Percentiles rank a stretch among this genome's conserved stretches.
Conservation (phyloP, 2,797 vertebrate species). For the Anniella stebbinsi region DNA sequence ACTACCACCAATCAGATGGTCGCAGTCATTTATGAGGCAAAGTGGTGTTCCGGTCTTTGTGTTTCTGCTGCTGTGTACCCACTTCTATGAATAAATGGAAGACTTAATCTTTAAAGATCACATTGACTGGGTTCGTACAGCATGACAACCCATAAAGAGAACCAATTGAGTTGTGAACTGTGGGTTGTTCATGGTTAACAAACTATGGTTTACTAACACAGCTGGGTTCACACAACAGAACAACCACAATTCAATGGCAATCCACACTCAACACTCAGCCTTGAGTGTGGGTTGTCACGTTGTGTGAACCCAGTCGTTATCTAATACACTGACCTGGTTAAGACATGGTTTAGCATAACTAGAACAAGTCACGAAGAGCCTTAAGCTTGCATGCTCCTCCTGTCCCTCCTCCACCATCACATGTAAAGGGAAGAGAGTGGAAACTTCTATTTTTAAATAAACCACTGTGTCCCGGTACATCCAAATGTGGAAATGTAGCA, state of each 20-base stretch:
- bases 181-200: too few relatives aligned
- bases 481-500: background rate
- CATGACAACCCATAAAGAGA: too few relatives aligned
- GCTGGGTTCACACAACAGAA: too few relatives aligned
- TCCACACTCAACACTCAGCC: too few relatives aligned
- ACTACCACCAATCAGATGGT: slow-evolving; percentile 35
- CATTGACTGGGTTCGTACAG: too few relatives aligned
- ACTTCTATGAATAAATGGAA: slow-evolving; percentile 22
- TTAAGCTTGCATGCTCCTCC: background rate
- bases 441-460: background rate
- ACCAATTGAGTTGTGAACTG: too few relatives aligned
- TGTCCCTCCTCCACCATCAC: background rate
- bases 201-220: too few relatives aligned
- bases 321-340: background rate
- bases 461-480: too few relatives aligned
- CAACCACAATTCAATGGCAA: too few relatives aligned
- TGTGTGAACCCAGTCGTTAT: background rate
- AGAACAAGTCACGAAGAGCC: background rate
- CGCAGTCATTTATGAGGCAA: slow-evolving; percentile 48
- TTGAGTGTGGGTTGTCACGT: too few relatives aligned
- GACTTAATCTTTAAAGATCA: slow-evolving; percentile 25
- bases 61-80: slow-evolving; percentile 28
- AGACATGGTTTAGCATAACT: background rate
- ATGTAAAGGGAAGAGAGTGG: background rate
- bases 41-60: slow-evolving; percentile 9